phyloP scores from a whole-genome alignment of 2,797 vertebrate species.

The Peromyscus melanophrys region DNA sequence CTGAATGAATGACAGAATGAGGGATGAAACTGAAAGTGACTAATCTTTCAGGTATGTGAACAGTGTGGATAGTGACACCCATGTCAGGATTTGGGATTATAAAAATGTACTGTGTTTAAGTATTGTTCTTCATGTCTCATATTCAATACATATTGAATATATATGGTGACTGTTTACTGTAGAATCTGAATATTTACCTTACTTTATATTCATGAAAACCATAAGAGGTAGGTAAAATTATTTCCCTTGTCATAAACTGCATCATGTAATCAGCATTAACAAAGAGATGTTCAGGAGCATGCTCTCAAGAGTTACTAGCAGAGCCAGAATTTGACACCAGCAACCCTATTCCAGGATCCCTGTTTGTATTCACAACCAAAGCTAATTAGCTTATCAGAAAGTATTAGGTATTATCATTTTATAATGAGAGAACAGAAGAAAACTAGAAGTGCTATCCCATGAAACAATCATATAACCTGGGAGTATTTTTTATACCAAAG shows the following conservation, averaged over 20 bases:
- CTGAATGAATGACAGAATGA: not conserved
- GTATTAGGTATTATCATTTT: not conserved
- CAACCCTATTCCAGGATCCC: conserved; percentile 18
- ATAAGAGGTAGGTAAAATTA: not conserved
- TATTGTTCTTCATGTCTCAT: not conserved
- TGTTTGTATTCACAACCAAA: not conserved
- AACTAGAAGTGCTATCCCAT: not conserved
- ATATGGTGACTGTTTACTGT: not conserved
- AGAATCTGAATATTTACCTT: not conserved
- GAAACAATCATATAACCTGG: not conserved
- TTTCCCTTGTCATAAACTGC: conserved; percentile 4
- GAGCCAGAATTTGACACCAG: not conserved
- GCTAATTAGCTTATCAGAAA: conserved; percentile 39
- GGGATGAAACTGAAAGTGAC: not conserved
- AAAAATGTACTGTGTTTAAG: not conserved
- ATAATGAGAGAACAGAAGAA: not conserved
- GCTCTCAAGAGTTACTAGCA: not conserved
- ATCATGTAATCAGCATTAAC: not conserved
- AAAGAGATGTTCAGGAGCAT: not conserved
- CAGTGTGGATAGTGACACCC: not conserved
- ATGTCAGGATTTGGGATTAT: not conserved
- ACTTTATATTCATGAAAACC: conserved; percentile 18
- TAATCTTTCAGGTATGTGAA: not conserved
- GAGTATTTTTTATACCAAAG: conserved; percentile 8
- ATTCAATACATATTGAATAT: not conserved